Percentiles rank a stretch among this genome's conserved stretches.
Evolutionary conservation across 2,113 vertebrate genomes (phyloP).

Genomic region (Xenopus tropicalis): UCB_Xtro_10.0 CM004448.2:94837001-94837500

Average conservation of each 20-base stretch:
- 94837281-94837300: conserved; percentile 1
- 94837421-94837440: background rate
- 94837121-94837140: conserved; percentile 8
- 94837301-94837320: conserved; percentile 15
- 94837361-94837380: background rate
- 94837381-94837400: background rate
- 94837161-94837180: conserved; percentile 39
- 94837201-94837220: conserved; percentile 32
- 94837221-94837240: conserved; percentile 25
- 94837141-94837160: conserved; percentile 26
- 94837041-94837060: background rate
- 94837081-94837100: background rate
- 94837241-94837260: conserved; percentile 27
- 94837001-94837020: no score
- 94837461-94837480: no score
- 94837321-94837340: conserved; percentile 7
- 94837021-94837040: background rate
- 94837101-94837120: conserved; percentile 19
- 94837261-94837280: conserved; percentile 33
- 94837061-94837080: conserved; percentile 9
- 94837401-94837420: background rate
- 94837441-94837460: no score
- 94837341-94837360: background rate
- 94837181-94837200: conserved; percentile 36
- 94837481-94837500: no score